Evolutionary conservation across 37 sponge, comb jelly and placozoan species (phyloP).

Genomic region (Hormiphora californensis): DNA sequence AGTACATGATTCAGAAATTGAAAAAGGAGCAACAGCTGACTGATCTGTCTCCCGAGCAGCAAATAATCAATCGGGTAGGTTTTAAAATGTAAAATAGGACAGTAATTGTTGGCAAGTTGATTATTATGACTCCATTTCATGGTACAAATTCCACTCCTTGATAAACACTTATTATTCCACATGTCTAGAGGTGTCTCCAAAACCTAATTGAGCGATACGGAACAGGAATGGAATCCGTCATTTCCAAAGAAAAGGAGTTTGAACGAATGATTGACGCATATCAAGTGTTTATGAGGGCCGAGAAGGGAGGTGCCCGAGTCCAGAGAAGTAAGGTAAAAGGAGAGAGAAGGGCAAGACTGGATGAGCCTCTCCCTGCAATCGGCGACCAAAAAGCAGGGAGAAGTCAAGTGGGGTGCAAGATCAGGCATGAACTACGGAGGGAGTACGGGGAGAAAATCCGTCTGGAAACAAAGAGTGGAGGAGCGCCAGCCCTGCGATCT

Average conservation of each 20-base stretch:
- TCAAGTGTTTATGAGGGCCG: slow-evolving; percentile 35
- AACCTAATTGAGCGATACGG: slow-evolving; percentile 18
- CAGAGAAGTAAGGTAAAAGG: too few relatives aligned
- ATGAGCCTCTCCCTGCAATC: slow-evolving; percentile 33
- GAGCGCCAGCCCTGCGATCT: background rate
- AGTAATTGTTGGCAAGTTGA: too few relatives aligned
- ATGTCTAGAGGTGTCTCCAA: slow-evolving; percentile 12
- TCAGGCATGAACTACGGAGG: slow-evolving; percentile 14
- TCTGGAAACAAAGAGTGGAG: background rate
- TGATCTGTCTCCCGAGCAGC: background rate
- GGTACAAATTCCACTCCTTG: background rate
- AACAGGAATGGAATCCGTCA: background rate
- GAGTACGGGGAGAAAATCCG: slow-evolving; percentile 46
- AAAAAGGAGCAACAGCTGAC: background rate
- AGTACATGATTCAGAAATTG: slow-evolving; percentile 49
- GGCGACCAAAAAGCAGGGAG: slow-evolving; percentile 47
- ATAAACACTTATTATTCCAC: background rate
- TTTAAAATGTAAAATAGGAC: too few relatives aligned
- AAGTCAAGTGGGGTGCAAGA: slow-evolving; percentile 40
- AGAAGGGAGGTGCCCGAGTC: too few relatives aligned
- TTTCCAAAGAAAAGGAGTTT: slow-evolving; percentile 46
- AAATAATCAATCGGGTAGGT: background rate
- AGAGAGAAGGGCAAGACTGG: too few relatives aligned
- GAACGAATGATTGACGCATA: slow-evolving; percentile 49
- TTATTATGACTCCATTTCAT: background rate